Evolutionary conservation across 2,113 vertebrate species (phyloP).

Genomic region (Cyprinodon variegatus): DNA sequence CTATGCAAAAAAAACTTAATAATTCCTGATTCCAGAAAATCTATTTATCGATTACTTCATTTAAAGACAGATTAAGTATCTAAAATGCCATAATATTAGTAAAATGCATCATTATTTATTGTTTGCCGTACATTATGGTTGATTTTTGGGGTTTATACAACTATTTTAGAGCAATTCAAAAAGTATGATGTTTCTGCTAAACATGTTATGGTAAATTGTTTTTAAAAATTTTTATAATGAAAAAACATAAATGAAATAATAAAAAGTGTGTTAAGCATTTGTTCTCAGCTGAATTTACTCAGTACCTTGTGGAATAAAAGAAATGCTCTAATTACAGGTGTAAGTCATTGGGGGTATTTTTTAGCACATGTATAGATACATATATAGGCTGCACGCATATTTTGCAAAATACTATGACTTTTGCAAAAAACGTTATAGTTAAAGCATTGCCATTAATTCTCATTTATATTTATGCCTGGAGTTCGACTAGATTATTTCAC

Average conservation of each 20-base stretch:
- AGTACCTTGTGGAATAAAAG: not conserved
- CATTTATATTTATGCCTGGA: not conserved
- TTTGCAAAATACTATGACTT: no score
- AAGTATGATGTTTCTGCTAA: not conserved
- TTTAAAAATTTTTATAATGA: not conserved
- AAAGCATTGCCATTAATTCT: not conserved
- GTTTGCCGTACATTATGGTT: not conserved
- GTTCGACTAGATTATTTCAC: not conserved
- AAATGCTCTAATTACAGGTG: no score
- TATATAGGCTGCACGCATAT: no score
- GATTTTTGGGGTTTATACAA: not conserved
- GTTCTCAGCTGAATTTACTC: not conserved
- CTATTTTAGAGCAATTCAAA: constrained; percentile 3
- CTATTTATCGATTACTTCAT: not conserved
- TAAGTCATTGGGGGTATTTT: not conserved
- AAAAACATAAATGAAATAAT: not conserved
- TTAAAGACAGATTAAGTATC: not conserved
- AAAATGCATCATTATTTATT: not conserved
- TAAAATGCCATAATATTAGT: not conserved
- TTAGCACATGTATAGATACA: not conserved
- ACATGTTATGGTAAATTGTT: not conserved
- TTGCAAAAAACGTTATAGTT: no score
- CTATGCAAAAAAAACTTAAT: not conserved
- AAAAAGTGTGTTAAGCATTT: not conserved
- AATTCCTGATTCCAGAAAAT: not conserved